Evolutionary conservation across 2,888 invertebrate genomes (phyloP), one percentile per base, ranked within the genome.

Genomic region (Yponomeuta malinellus): DNA sequence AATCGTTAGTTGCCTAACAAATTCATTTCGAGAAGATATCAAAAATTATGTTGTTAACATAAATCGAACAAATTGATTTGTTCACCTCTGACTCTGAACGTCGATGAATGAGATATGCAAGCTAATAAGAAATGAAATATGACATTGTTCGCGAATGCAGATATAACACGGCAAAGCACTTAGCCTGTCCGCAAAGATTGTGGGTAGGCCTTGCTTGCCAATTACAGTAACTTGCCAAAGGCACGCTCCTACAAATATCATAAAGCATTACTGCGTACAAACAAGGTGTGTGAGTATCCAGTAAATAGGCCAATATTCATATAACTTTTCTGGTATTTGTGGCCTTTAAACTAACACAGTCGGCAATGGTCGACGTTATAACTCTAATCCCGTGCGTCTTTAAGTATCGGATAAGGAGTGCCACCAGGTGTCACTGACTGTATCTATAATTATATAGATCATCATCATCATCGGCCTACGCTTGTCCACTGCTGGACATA

Each of bases 231-330:
- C 71, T 73, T 65, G 72, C 71, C 68, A 70, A 66, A 67, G 74
- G 73, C 77, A 78, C 79, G 77, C 74, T 77, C 78, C 79, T 78
- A 81, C 81, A 81, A 80, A 80, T 80, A 79, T 78, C 75, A 78
- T 76, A 68, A 48, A 67, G 74, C 74, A 75, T 43, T 43, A 43
- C 74, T 59, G 52, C 75, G 72, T 75, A 76, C 67, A 33, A 65
- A 33, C n/a, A 65, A 65, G 33, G 73, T 59, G 52, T 59, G 52
- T 2, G 43, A 43, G 33, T 23, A 52, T 52, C 2, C 52, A 52
- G 12, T 52, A 52, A 52, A 52, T 52, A 52, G 12, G 0, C 0
- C 1, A 52, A 52, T 52, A 52, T 52, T 52, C 52, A 52, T 52
- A 12, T 52, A 12, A 52, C 1, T 12, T 12, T 10, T 52, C 52